Evolutionary conservation across 2,113 vertebrate species (phyloP), one percentile per base, ranked within the genome.

Genomic region (Dasyprocta punctata): DNA sequence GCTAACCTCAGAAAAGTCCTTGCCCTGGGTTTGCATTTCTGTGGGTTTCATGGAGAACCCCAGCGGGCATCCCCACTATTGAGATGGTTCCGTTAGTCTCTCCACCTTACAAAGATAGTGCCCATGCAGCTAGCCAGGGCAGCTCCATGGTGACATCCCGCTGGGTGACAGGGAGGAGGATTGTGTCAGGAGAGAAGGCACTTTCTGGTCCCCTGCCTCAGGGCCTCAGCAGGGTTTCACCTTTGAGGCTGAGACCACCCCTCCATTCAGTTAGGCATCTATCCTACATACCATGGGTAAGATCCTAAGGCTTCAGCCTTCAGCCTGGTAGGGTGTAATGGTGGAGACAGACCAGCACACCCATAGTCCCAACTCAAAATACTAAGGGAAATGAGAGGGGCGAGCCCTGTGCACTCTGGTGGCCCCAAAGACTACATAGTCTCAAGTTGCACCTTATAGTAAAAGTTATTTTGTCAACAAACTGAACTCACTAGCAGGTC

Each of bases 401-500:
- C 20, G 8, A 77, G 33, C 44, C 7, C 12, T 0, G 20, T 17
- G 60, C 13, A 8, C 54, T 58, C 69, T 20, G 9, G 49, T 71
- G 52, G 28, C 52, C 26, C 60, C 75, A 20, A 10, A 56, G 38
- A 71, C 28, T 28, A 12, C 2, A 10, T 13, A 47, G 56, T 41
- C 86, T 69, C 63, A 84, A 7, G 33, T 33, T 65, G 77, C 36
- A 61, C 47, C 61, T 86, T 86, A 0, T 49, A 20, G 56, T 60
- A 56, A 73, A 95, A 90, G 36, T 54, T 80, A 20, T 58, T 88
- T 86, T 90, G 60, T 88, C 86, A 92, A 8, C 81, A 90, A 58
- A 28, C 63, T 36, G 4, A 78, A 84, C 49, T 81, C 63, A 20
- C 54, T 33, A 61, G 12, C 52, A 58, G 3, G 65, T 54, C 13